Evolutionary conservation across 2,888 invertebrate species (phyloP), one percentile per base, ranked within the genome.

Genomic region (Tanypteryx hageni): DNA sequence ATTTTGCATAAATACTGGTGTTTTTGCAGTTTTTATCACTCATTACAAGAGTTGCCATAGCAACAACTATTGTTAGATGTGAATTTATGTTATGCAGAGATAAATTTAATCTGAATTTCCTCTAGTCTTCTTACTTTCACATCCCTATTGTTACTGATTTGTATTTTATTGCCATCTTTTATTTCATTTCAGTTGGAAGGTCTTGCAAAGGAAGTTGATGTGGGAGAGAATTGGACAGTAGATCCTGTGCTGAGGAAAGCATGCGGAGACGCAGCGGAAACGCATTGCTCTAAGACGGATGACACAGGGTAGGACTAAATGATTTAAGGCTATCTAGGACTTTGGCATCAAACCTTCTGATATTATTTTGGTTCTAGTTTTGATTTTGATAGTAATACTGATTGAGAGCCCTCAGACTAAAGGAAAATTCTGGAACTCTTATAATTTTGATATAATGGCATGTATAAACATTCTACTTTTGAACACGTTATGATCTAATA

Each of bases 221-320:
- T 97, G n/a, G 99, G 98, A 0, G 98, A 98, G 95, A 98, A 99
- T 95, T 99, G 99, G 98, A 96, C 98, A 94, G 98, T 99, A 0
- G 99, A 99, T 95, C 98, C 98, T 0, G 97, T 98, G 81, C 95
- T 99, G 92, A 96, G 97, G 92, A 97, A 97, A 94, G 98, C 98
- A 0, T 99, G 99, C 94, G 97, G 97, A 94, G 96, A 97, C 1
- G 98, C 99, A 11, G 98, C 98, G 0, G 97, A 97, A 94, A 95
- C 96, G 61, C 97, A 97, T 3, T 98, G 98, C 94, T 96, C 96
- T 93, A 94, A 94, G 89, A 94, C 94, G 13, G 95, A 95, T 27
- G 94, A 95, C 93, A 94, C 94, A 58, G 94, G 94, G 94, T 94
- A 93, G 93, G 92, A 81, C 18, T 81, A 9, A 76, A 68, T 61